Conservation (phyloP, 2,888 invertebrate species). For the Himalopsyche tibetana region DNA sequence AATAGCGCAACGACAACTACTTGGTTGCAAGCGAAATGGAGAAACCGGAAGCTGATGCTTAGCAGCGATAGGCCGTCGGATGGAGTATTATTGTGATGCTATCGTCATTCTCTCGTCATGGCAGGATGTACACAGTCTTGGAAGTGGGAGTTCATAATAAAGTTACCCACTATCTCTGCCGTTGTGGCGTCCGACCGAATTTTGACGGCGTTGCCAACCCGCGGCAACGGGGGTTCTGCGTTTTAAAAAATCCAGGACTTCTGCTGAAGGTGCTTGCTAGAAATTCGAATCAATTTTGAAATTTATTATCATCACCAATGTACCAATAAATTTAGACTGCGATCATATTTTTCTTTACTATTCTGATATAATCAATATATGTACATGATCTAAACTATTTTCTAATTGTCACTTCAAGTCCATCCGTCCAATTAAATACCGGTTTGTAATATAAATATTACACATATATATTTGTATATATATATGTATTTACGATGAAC, state of each 20-base stretch:
- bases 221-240: neutral
- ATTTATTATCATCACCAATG: too few relatives aligned
- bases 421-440: too few relatives aligned
- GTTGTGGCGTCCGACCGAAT: neutral
- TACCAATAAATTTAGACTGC: too few relatives aligned
- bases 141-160: conserved; percentile 33
- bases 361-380: too few relatives aligned
- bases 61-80: conserved; percentile 9
- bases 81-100: conserved; percentile 32
- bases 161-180: conserved; percentile 15
- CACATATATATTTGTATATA: neutral
- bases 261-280: too few relatives aligned
- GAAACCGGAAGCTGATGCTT: conserved; percentile 42
- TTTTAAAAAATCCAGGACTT: neutral
- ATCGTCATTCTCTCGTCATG: conserved; percentile 30
- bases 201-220: neutral
- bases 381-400: too few relatives aligned
- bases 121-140: conserved; percentile 34
- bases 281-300: too few relatives aligned
- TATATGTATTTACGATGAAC: too few relatives aligned
- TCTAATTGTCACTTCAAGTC: too few relatives aligned
- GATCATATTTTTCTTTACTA: too few relatives aligned
- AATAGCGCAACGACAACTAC: neutral
- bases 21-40: conserved; percentile 2
- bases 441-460: too few relatives aligned